Percentiles rank a stretch among this genome's conserved stretches.
Evolutionary conservation across 92 coral and sea anemone genomes (phyloP).

Genomic region (Isaurus tuberculatus): DNA sequence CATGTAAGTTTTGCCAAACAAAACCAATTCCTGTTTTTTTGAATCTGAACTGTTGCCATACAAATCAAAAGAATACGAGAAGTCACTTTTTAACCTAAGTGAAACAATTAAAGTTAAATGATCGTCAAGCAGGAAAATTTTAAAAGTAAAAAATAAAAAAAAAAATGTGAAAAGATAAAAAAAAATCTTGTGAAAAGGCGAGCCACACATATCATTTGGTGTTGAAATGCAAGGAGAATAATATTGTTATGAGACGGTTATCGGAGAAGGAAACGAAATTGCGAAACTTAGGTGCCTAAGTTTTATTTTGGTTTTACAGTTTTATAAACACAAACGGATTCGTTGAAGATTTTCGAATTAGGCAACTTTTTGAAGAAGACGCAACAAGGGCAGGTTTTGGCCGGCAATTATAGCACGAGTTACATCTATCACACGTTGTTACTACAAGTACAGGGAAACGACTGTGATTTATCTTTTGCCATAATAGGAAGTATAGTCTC

Average conservation of each 20-base stretch:
- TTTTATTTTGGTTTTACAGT: background rate
- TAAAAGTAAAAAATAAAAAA: background rate
- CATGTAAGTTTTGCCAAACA: background rate
- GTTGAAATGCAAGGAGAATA: background rate
- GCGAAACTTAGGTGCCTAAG: background rate
- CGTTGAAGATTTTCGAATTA: no score
- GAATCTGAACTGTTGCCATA: background rate
- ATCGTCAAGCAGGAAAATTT: background rate
- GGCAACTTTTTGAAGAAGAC: no score
- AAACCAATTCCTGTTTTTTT: background rate
- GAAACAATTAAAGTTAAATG: background rate
- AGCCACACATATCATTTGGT: background rate
- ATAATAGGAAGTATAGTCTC: constrained; percentile 14
- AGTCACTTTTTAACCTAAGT: background rate
- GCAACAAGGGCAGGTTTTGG: no score
- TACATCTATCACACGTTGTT: no score
- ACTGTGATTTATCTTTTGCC: background rate
- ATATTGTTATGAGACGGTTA: background rate
- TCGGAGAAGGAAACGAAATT: background rate
- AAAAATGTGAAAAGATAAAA: background rate
- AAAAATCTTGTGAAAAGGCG: background rate
- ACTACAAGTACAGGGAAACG: background rate
- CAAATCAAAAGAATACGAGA: background rate
- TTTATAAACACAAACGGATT: background rate
- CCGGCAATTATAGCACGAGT: no score